Percentiles rank a stretch among this genome's conserved stretches.
phyloP scores from a whole-genome alignment of 2,797 vertebrate genomes.

The Pyrocephalus nanus region DNA sequence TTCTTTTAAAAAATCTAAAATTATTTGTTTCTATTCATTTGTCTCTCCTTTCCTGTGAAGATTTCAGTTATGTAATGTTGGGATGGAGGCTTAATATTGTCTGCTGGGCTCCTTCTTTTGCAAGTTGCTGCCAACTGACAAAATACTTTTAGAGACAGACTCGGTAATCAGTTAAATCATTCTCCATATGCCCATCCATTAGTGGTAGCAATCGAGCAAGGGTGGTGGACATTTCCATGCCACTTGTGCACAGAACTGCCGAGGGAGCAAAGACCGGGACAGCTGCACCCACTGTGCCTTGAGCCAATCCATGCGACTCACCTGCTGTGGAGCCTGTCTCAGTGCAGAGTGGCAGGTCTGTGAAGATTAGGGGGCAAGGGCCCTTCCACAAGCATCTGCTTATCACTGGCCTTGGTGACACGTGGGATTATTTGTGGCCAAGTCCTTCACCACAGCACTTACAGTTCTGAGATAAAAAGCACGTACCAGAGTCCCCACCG shows the following conservation, averaged over 20 bases:
- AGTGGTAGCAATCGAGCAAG: rapidly evolving
- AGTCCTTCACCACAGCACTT: background rate
- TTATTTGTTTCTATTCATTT: background rate
- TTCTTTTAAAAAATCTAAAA: background rate
- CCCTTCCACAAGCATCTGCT: background rate
- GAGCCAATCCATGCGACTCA: background rate
- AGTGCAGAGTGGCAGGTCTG: background rate
- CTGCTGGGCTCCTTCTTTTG: background rate
- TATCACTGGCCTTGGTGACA: background rate
- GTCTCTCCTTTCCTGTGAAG: background rate
- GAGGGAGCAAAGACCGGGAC: background rate
- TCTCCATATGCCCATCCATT: background rate
- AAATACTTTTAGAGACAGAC: background rate
- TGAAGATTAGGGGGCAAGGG: background rate
- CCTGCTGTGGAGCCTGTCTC: background rate
- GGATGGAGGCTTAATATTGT: background rate
- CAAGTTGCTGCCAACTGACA: background rate
- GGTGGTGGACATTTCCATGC: background rate
- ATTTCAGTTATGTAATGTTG: background rate
- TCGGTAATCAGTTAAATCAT: background rate
- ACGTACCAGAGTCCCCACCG: background rate
- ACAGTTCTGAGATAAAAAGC: constrained; percentile 17
- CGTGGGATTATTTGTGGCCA: constrained; percentile 9
- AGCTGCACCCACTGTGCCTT: background rate
- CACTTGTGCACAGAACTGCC: background rate